Evolutionary conservation across 2,797 vertebrate species (phyloP).

Genomic region (Threskiornis aethiopicus): DNA sequence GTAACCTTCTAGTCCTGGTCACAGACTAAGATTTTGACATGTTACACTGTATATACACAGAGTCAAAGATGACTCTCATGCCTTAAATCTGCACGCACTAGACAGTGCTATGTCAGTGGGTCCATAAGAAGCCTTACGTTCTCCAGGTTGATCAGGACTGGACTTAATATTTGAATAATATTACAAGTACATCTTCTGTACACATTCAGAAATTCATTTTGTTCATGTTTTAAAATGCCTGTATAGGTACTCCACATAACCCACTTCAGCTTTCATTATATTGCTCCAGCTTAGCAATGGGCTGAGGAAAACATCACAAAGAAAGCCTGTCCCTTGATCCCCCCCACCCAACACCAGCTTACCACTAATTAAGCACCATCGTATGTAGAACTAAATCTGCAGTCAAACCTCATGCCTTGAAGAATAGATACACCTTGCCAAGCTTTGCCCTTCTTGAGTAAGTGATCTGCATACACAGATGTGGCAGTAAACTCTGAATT

Average conservation of each 20-base stretch:
- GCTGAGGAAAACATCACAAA: background rate
- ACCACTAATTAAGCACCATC: background rate
- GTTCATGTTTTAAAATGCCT: background rate
- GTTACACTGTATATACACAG: background rate
- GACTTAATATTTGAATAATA: background rate
- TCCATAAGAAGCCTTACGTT: background rate
- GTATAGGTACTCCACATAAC: background rate
- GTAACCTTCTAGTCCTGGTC: background rate
- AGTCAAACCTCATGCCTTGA: background rate
- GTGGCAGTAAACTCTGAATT: background rate
- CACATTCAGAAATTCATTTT: background rate
- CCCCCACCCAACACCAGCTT: background rate
- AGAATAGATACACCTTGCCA: background rate
- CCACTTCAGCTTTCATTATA: background rate
- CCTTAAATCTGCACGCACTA: background rate
- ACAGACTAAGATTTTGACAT: background rate
- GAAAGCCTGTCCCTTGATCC: no score
- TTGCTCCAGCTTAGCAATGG: background rate
- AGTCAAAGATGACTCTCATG: background rate
- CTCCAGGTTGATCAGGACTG: background rate
- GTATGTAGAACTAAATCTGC: background rate
- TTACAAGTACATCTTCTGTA: background rate
- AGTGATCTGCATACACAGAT: background rate
- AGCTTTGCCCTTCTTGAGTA: background rate
- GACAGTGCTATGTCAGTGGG: background rate